Evolutionary conservation across 2,888 invertebrate genomes (phyloP).

Genomic region (Dorcus parallelipipedus): DNA sequence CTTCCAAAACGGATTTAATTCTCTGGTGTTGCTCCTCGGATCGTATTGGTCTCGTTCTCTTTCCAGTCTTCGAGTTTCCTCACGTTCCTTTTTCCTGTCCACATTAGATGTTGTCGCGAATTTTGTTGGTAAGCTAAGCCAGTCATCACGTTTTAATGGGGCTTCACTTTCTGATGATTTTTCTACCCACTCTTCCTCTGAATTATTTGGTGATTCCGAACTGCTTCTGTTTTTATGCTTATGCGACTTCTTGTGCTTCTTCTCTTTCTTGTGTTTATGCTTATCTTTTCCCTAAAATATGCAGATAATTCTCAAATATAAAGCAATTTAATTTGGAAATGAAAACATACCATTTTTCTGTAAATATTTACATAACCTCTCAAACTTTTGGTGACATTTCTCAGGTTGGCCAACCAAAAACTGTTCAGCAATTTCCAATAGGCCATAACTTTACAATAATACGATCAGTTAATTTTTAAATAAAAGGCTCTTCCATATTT

Average conservation of each 20-base stretch:
- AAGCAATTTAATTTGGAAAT: no score
- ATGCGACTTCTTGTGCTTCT: slow-evolving; percentile 49
- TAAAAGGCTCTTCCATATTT: no score
- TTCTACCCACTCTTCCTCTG: slow-evolving; percentile 63
- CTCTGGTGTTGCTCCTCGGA: slow-evolving; percentile 69
- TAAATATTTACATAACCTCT: no score
- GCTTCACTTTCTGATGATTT: slow-evolving; percentile 34
- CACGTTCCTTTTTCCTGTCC: slow-evolving; percentile 48
- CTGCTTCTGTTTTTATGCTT: slow-evolving; percentile 31
- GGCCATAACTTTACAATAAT: no score
- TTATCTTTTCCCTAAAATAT: slow-evolving; percentile 23
- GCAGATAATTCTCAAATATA: no score
- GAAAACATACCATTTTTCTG: no score
- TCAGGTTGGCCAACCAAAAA: no score
- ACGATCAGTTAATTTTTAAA: no score
- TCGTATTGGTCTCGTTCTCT: slow-evolving; percentile 60
- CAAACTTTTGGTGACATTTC: no score
- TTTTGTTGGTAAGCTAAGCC: slow-evolving; percentile 66
- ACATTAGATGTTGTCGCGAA: slow-evolving; percentile 40
- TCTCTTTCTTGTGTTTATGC: slow-evolving; percentile 33
- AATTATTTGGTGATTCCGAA: slow-evolving; percentile 32
- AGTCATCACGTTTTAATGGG: slow-evolving; percentile 59
- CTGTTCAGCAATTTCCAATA: no score
- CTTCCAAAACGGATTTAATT: slow-evolving; percentile 92
- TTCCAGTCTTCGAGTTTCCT: slow-evolving; percentile 53